Base-by-base conservation (phyloP, 2,113 vertebrate species). In the Datnioides undecimradiatus region DNA sequence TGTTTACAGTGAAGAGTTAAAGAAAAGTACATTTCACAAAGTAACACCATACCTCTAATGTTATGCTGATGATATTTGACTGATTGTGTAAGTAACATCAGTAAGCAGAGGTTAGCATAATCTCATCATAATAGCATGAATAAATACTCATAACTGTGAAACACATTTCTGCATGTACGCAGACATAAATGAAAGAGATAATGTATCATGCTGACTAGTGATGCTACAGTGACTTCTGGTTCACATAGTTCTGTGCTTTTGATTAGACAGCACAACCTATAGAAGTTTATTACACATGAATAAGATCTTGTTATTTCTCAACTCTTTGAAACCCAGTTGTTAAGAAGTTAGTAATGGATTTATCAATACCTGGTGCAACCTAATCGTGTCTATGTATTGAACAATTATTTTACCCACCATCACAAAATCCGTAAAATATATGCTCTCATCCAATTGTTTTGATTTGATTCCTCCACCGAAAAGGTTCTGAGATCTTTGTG, bases 341-440 rank as follows among this genome's bases (percentile, higher is more conserved):
- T 13, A 14, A 31, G 4, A 13, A 43, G 21, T 71, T 17, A 33
- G 19, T 33, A 14, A 59, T 27, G 4, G 1, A 21, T 57, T 31
- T 27, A 19, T 36, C 12, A 64, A 36, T 6, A 34, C 10, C 40
- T 76, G 73, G 40, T 67, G 52, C 43, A 59, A 67, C 23, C 54
- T 9, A 33, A 16, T 40, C 17, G 7, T 9, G 43, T 25, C 45
- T 23, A 5, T 8, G 4, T 31, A 17, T 33, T 43, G 34, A 3
- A 58, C 17, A 54, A 72, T 78, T 80, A 83, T 10, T 82, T 81
- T 73, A 76, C 51, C 85, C 78, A 86, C 79, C 88, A 77, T 76
- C 67, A 80, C 43, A 63, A 76, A 75, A 54, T n/a, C n/a, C n/a
- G n/a, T 17, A 12, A 3, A 9, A 10, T 38, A 21, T 48, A 17